Evolutionary conservation across 2,113 vertebrate species (phyloP), one percentile per base, ranked within the genome.

Genomic region (Aegotheles bennettii): DNA sequence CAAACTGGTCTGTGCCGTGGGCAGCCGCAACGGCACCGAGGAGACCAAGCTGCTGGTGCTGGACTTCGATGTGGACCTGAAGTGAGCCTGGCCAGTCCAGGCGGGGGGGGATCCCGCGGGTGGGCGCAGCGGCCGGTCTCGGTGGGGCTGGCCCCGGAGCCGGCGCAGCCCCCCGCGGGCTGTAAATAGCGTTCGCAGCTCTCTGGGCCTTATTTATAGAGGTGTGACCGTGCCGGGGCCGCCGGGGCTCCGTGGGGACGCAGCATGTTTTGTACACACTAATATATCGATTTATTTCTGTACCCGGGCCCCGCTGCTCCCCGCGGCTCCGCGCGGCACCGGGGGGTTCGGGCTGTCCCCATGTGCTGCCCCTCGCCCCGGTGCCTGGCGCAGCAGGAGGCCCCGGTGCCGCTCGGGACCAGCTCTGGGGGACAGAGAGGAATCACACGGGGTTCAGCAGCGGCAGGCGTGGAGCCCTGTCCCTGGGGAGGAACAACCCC

Each of bases 11-110:
- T 97, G 97, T 0, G 97, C 97, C 0, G 97, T 97, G 51, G 97
- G 97, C 54, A 97, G 97, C 95, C 97, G 97, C 74, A 97, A 97
- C 0, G 97, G 97, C 63, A 97, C 97, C 0, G 97, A 97, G 91
- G 97, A 97, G 91, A 97, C 97, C 81, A 97, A 97, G 75, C 94
- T 97, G 86, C 92, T 97, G 69, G 97, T 97, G 82, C 95, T 97
- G 93, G 97, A 97, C 93, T 97, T 97, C 0, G 97, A 97, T 0
- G 97, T 97, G 84, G 97, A 97, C 65, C 89, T 94, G 8, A 97
- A 97, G 26, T 97, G 96, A 97, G 26, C 61, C 70, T 14, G 65
- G 90, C 57, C 25, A 35, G 80, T 19, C n/a, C 16, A 16, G 79
- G 81, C 33, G 76, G 36, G 2, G 61, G 67, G 71, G 89, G 84